Percentiles rank a stretch among this genome's conserved stretches.
These are phyloP conservation scores for Drosophila mauritiana DNA, from an alignment of 1,140 invertebrate genomes.

Conservation along the genomic window DNA sequence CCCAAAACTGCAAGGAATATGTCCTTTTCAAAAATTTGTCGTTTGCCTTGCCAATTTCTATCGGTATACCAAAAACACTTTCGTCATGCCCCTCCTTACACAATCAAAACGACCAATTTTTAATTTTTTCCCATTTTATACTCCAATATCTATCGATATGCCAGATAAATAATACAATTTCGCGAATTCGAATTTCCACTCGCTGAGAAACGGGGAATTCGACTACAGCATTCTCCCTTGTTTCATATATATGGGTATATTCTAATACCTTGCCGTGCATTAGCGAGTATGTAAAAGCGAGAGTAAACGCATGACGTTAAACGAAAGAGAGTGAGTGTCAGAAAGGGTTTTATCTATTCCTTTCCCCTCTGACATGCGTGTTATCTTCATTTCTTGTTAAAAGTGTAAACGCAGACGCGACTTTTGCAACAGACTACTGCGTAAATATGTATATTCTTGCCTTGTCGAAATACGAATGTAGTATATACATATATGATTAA, in stretches of 20 bases:
- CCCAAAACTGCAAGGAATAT: no score
- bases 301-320: neutral
- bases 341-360: neutral
- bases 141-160: no score
- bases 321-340: neutral
- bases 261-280: neutral
- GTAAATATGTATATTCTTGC: slow-evolving; percentile 44
- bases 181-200: no score
- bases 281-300: neutral
- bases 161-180: no score
- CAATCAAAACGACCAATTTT: no score
- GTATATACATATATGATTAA: slow-evolving; percentile 13
- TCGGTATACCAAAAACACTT: no score
- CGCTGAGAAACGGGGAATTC: no score
- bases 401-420: slow-evolving; percentile 73
- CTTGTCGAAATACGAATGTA: slow-evolving; percentile 34
- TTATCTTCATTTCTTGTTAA: slow-evolving; percentile 71
- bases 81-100: no score
- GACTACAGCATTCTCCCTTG: no score
- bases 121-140: no score
- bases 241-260: neutral
- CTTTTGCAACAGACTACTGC: slow-evolving; percentile 39
- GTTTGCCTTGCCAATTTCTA: no score
- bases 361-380: slow-evolving; percentile 20
- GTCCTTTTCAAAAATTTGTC: no score